Base-by-base conservation (phyloP, 2,888 invertebrate genomes). In the Balanococcus diminutus region DNA sequence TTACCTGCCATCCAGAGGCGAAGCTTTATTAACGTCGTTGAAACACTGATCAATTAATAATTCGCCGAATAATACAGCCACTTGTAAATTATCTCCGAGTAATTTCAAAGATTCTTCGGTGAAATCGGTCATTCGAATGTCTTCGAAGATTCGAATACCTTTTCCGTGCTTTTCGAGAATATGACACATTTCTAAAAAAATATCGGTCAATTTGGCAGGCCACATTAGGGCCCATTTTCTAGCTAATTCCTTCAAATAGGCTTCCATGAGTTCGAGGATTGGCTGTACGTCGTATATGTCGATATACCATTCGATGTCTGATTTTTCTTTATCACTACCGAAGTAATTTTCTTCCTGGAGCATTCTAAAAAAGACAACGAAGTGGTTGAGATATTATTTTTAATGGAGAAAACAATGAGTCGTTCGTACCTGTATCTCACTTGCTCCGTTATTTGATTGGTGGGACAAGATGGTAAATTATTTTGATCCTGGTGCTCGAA, bases 291-390 rank as follows among this genome's bases (percentile, higher is more conserved):
- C 89, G 87, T 90, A 88, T 88, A 92, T 91, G 85, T 90, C 91
- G 88, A 95, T 92, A 88, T 94, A 94, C 82, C 90, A 90, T 87
- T 92, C 91, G 0, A 95, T 93, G 89, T 95, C 94, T 81, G 90
- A 90, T 87, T 90, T 91, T 91, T 95, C 95, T 83, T 89, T 89
- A 51, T 93, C 92, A 0, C 93, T 92, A 1, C 92, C 93, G 90
- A 95, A 95, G 90, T 95, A 95, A 86, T 91, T 89, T 72, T 89
- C 89, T 87, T 91, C 90, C 86, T 88, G 87, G 46, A 88, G 88
- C 86, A 84, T 86, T 86, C 88, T 88, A 56, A n/a, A 85, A 86
- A 86, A 28, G 8, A 28, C 5, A 25, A 4, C 25, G 25, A 31
- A 82, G 19, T 6, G 22, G 32, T 67, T 82, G 8, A 22, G 72